Evolutionary conservation across 2,888 invertebrate species (phyloP).

Genomic region (Aphrophora alni): DNA sequence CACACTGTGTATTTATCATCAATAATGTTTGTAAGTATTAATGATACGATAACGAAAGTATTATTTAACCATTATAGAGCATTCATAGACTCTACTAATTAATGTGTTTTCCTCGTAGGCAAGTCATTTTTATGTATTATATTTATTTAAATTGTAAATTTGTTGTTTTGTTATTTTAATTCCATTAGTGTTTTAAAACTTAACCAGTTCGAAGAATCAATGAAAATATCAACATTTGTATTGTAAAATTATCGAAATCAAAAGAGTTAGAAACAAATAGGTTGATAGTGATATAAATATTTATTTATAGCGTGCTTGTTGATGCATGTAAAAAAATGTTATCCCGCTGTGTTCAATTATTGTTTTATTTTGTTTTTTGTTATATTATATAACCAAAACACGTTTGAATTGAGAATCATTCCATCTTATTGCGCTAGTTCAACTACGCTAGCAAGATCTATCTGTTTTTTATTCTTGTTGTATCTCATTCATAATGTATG

Average conservation of each 20-base stretch:
- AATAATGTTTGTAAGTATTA: background rate
- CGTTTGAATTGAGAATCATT: background rate
- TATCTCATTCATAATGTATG: constrained; percentile 6
- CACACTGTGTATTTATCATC: background rate
- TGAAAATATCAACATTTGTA: background rate
- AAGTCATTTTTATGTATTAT: background rate
- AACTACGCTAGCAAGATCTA: background rate
- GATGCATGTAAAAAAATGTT: background rate
- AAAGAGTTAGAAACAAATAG: background rate
- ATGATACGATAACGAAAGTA: background rate
- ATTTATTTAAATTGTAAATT: background rate
- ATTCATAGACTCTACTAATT: background rate
- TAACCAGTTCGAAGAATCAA: background rate
- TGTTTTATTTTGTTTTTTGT: too few species aligned
- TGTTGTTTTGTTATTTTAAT: constrained; percentile 5
- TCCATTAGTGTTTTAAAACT: background rate
- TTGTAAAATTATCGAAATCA: background rate
- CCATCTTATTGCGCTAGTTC: background rate
- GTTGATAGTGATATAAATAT: background rate
- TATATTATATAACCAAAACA: background rate
- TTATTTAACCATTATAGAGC: background rate
- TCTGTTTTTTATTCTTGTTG: background rate
- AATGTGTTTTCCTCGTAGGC: too few species aligned
- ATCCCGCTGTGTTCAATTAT: background rate
- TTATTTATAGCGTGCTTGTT: background rate